Evolutionary conservation across 2,888 invertebrate genomes (phyloP).

Genomic region (Rhopalosiphum nymphaeae): DNA sequence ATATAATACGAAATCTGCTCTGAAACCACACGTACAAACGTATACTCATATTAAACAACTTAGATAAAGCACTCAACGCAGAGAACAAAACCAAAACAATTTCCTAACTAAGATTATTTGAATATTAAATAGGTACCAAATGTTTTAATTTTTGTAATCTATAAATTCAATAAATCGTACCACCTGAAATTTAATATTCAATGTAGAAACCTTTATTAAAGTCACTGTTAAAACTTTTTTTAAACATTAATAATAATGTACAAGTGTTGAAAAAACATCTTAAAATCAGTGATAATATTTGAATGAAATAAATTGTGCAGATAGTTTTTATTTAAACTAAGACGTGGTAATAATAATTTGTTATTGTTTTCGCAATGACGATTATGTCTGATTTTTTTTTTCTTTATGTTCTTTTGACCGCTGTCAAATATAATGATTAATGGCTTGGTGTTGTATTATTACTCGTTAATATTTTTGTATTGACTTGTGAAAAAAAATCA

Average conservation of each 20-base stretch:
- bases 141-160: background rate
- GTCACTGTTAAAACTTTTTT: background rate
- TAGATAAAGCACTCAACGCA: background rate
- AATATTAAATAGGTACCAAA: background rate
- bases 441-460: background rate
- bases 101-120: background rate
- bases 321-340: background rate
- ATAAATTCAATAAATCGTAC: background rate
- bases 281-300: background rate
- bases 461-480: slow-evolving; percentile 9
- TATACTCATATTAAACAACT: background rate
- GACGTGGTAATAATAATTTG: background rate
- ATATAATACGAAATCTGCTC: background rate
- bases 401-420: slow-evolving; percentile 21
- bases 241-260: background rate
- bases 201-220: background rate
- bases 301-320: background rate
- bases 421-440: slow-evolving; percentile 37
- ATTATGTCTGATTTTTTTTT: background rate
- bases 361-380: background rate
- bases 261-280: background rate
- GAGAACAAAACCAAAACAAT: background rate
- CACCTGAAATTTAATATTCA: background rate
- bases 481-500: background rate
- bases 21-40: background rate